phyloP scores from a whole-genome alignment of 2,113 vertebrate genomes.

The Brachyhypopomus occidentalis region DNA sequence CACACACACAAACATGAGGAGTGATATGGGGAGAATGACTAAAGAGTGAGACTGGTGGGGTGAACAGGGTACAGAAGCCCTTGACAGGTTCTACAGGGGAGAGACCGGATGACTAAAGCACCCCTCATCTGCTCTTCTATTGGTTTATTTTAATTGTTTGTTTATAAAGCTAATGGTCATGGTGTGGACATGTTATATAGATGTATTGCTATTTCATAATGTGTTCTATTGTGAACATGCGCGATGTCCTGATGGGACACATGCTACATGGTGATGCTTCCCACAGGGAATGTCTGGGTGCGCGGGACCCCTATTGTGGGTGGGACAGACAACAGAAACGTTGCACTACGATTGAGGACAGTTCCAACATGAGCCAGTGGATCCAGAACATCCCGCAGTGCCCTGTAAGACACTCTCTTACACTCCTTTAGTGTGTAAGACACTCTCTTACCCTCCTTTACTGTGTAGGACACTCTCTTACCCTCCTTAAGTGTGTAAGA shows the following conservation, averaged over 20 bases:
- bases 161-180: not conserved
- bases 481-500: not conserved
- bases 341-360: slow-evolving; percentile 89
- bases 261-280: slow-evolving; percentile 33
- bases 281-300: slow-evolving; percentile 84
- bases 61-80: too few species aligned
- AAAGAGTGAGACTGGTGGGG: too few species aligned
- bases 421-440: not conserved
- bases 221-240: slow-evolving; percentile 5
- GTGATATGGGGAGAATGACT: too few species aligned
- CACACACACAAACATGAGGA: slow-evolving; percentile 3
- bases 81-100: too few species aligned
- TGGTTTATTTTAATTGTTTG: not conserved
- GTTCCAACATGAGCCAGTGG: slow-evolving; percentile 92
- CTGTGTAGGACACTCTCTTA: too few species aligned
- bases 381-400: slow-evolving; percentile 87
- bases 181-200: too few species aligned
- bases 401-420: slow-evolving; percentile 78
- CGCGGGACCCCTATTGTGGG: slow-evolving; percentile 94
- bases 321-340: slow-evolving; percentile 89
- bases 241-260: too few species aligned
- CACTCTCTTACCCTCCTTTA: too few species aligned
- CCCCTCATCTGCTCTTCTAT: too few species aligned
- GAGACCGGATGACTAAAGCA: too few species aligned
- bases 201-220: not conserved